Evolutionary conservation across 2,113 vertebrate genomes (phyloP), one percentile per base, ranked within the genome.

Genomic region (Haemorhous mexicanus): DNA sequence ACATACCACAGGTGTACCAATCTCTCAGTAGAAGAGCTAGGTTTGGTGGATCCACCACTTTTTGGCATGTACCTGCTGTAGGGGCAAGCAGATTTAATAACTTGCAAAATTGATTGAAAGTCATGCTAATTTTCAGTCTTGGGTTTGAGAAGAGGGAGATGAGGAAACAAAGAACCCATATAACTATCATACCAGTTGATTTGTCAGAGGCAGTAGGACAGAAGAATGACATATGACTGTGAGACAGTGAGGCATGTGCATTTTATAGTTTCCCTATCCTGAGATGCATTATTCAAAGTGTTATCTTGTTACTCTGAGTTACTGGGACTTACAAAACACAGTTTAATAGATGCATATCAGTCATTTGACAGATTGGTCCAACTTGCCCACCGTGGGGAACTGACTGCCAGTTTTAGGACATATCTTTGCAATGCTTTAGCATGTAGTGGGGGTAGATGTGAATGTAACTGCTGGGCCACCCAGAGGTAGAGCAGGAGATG

Each of bases 171-270:
- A 87, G 62, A 95, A 81, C 41, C n/a, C 73, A 19, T 35, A 7
- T 58, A 87, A 87, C 67, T 92, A 88, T 72, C n/a, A 74, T 78
- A 86, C 77, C 32, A 79, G 73, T 86, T 63, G 95, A 74, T 52
- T 90, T 82, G 52, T 80, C 80, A 89, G 88, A 97, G 70, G 78
- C 92, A 85, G 61, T 93, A 72, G 82, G 91, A 95, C 74, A 90
- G 94, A 88, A 96, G 78, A 95, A 61, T 64, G 68, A 96, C 95
- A 91, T 43, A 58, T 69, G 33, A 49, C 46, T 66, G 46, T 62
- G 63, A 88, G 75, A 75, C 52, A 66, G 89, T 47, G 62, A 94
- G 53, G 52, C 30, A 70, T 76, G 46, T 90, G 32, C 18, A 5
- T 89, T 97, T 95, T 81, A 80, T 61, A 75, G 93, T 95, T 89